phyloP scores from a whole-genome alignment of 2,113 vertebrate species.

The Cyanocitta stelleri region DNA sequence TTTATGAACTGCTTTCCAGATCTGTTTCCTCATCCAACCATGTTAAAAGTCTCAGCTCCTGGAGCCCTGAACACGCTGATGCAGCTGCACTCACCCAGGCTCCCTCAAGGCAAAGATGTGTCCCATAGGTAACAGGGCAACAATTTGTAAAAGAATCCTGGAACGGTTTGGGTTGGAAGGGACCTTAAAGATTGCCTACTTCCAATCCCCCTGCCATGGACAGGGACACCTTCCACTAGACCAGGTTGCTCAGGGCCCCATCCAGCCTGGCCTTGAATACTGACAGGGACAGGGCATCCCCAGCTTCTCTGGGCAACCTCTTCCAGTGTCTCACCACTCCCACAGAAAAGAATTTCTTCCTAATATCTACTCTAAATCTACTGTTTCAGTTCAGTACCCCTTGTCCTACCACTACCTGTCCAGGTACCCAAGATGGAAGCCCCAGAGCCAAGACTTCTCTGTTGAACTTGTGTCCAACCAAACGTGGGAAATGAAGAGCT shows the following conservation, averaged over 20 bases:
- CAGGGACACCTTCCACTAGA: background rate
- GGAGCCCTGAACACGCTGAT: rapidly evolving
- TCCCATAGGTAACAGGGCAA: background rate
- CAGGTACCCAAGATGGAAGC: background rate
- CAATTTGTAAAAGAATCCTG: background rate
- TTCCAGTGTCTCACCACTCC: background rate
- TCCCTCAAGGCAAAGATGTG: background rate
- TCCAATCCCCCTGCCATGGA: background rate
- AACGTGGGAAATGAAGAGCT: background rate
- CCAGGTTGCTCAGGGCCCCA: background rate
- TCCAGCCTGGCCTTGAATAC: background rate
- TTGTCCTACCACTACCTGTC: too few species aligned
- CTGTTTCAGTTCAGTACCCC: background rate
- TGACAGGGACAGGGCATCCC: background rate
- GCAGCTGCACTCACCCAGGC: background rate
- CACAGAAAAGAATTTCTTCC: background rate
- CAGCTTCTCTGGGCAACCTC: background rate
- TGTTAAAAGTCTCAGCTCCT: background rate
- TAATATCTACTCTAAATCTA: background rate
- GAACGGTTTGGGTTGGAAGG: background rate
- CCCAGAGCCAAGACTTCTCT: background rate
- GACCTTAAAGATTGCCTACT: background rate
- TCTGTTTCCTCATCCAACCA: background rate
- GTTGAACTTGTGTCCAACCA: background rate
- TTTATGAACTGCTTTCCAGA: background rate